Conservation (phyloP, 2,888 invertebrate species). For the Caenorhabditis doughertyi region DNA sequence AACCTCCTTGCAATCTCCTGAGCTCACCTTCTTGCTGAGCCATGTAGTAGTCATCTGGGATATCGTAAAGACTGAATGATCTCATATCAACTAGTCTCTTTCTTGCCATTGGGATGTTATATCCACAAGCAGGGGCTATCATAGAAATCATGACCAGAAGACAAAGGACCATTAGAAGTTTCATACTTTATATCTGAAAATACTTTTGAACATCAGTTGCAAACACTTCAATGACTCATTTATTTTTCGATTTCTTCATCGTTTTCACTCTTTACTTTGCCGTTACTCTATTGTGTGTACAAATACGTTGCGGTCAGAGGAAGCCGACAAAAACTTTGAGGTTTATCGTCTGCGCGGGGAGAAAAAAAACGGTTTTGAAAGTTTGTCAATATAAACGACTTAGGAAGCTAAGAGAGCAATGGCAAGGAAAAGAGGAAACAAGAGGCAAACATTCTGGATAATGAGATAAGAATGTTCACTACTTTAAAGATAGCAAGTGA, state of each 20-base stretch:
- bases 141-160: background rate
- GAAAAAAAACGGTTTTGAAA: slow-evolving; percentile 29
- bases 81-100: slow-evolving; percentile 49
- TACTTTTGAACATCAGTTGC: slow-evolving; percentile 19
- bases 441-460: background rate
- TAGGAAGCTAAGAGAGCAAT: slow-evolving; percentile 7
- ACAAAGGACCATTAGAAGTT: background rate
- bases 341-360: slow-evolving; percentile 24
- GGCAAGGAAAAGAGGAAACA: background rate
- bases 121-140: background rate
- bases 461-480: background rate
- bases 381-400: slow-evolving; percentile 41
- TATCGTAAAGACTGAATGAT: slow-evolving; percentile 40
- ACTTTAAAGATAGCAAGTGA: too few species aligned
- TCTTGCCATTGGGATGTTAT: slow-evolving; percentile 25
- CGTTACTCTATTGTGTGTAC: slow-evolving; percentile 45
- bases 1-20: too few species aligned
- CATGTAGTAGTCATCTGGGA: slow-evolving; percentile 38
- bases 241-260: background rate
- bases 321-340: slow-evolving; percentile 17
- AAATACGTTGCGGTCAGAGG: slow-evolving; percentile 56
- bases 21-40: slow-evolving; percentile 29
- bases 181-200: slow-evolving; percentile 8
- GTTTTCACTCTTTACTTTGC: slow-evolving; percentile 40
- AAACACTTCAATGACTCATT: slow-evolving; percentile 29